A percentile compares a stretch with the other conserved stretches of the same genome.
Evolutionary conservation across 2,797 vertebrate genomes (phyloP).

Genomic region (Erpetoichthys calabaricus): DNA sequence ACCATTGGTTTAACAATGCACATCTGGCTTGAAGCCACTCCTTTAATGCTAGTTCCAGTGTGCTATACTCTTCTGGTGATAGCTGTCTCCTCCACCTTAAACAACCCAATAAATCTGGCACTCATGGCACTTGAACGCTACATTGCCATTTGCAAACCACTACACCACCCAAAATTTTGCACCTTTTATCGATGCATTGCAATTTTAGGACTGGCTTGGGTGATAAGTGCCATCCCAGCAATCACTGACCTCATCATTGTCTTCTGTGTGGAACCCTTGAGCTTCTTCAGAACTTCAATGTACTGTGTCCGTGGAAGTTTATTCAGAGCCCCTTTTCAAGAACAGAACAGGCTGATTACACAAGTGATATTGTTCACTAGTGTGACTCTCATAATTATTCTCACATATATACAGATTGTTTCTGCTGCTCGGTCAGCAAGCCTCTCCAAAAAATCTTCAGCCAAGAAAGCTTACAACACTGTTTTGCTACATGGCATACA

Average conservation of each 20-base stretch:
- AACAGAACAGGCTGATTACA: background rate
- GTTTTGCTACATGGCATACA: slow-evolving; percentile 4
- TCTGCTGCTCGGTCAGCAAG: slow-evolving; percentile 3
- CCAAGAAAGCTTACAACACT: slow-evolving; percentile 5
- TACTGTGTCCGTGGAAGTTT: background rate
- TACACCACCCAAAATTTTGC: background rate
- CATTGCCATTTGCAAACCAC: background rate
- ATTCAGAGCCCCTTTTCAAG: background rate
- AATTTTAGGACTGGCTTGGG: background rate
- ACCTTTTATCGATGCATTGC: background rate
- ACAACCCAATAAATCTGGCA: slow-evolving; percentile 1
- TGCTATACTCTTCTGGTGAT: background rate
- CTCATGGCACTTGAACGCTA: background rate
- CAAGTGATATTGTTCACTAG: background rate
- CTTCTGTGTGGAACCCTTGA: background rate
- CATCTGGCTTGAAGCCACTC: slow-evolving; percentile 1
- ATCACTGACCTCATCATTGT: background rate
- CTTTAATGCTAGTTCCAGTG: background rate
- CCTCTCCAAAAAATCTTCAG: background rate
- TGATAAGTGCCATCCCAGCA: background rate
- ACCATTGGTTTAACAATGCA: background rate
- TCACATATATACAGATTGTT: slow-evolving; percentile 1
- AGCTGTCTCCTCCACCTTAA: background rate
- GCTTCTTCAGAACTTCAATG: background rate
- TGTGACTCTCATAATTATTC: slow-evolving; percentile 1